Conservation (phyloP, 1,140 invertebrate species). For the Drosophila athabasca region DNA sequence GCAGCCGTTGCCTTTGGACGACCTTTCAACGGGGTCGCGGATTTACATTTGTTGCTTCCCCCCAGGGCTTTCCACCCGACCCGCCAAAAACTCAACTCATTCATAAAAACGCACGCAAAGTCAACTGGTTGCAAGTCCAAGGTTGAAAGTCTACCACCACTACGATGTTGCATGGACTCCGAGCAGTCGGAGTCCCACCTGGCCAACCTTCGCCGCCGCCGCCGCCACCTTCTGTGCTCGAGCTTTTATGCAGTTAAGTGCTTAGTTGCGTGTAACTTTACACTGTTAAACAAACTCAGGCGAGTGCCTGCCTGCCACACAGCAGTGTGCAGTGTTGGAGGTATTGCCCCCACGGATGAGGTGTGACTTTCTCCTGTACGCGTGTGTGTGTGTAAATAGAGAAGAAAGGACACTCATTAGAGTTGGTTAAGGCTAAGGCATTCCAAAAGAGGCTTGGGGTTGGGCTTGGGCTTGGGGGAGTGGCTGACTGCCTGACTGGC, state of each 20-base stretch:
- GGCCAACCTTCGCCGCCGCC: background rate
- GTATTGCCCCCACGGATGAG: conserved; percentile 22
- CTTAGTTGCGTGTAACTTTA: conserved; percentile 81
- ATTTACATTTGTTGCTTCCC: conserved; percentile 73
- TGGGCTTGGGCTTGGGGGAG: background rate
- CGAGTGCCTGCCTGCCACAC: conserved; percentile 28
- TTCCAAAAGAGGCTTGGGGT: background rate
- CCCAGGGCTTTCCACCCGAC: conserved; percentile 4
- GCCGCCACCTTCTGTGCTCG: conserved; percentile 11
- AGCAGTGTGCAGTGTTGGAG: background rate
- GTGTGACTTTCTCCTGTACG: conserved; percentile 32
- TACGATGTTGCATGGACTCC: conserved; percentile 34
- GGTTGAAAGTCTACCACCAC: conserved; percentile 53
- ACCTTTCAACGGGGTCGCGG: conserved; percentile 69
- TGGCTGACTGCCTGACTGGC: too few relatives aligned
- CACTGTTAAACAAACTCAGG: conserved; percentile 78
- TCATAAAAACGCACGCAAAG: conserved; percentile 78
- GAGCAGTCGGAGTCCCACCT: too few relatives aligned
- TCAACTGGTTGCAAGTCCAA: conserved; percentile 65
- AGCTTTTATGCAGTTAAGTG: conserved; percentile 79
- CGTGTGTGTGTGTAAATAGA: conserved; percentile 64
- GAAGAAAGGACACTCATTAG: conserved; percentile 37
- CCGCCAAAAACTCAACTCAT: conserved; percentile 45
- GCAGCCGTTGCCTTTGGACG: conserved; percentile 16
- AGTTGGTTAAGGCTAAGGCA: conserved; percentile 23